Evolutionary conservation across 2,113 vertebrate genomes (phyloP).

Genomic region (Mixornis gularis): DNA sequence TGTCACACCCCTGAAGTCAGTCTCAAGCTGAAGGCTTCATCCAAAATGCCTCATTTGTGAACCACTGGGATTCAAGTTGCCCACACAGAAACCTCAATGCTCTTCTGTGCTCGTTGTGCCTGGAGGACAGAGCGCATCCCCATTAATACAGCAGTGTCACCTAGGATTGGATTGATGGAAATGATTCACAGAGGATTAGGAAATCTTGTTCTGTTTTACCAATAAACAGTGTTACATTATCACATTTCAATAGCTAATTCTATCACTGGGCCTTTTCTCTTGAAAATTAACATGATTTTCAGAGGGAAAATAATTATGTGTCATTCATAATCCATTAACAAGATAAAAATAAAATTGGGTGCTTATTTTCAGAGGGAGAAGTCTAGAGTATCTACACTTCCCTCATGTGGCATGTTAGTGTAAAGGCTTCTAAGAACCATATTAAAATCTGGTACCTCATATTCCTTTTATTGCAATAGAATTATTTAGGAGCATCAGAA

Average conservation of each 20-base stretch:
- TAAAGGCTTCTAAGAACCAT: conserved; percentile 4
- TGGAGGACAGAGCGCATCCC: not conserved
- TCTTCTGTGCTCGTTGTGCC: not conserved
- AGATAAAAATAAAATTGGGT: conserved; percentile 40
- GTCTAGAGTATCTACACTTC: conserved; percentile 47
- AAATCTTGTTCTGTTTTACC: conserved; percentile 36
- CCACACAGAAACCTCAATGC: not conserved
- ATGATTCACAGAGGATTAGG: conserved; percentile 23
- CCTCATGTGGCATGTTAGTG: conserved; percentile 49
- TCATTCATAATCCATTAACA: conserved; percentile 67
- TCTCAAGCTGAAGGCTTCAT: not conserved
- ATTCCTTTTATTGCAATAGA: not conserved
- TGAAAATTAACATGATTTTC: conserved; percentile 61
- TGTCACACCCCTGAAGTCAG: not conserved
- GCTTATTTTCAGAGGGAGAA: conserved; percentile 18
- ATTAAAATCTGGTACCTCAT: not conserved
- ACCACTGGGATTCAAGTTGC: not conserved
- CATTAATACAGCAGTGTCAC: not conserved
- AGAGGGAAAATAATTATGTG: conserved; percentile 54
- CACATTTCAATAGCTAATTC: conserved; percentile 59
- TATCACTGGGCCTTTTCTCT: conserved; percentile 43
- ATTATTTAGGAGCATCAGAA: not conserved
- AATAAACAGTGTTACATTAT: conserved; percentile 41
- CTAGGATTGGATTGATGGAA: conserved; percentile 32
- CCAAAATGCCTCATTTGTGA: not conserved